These are phyloP conservation scores for Shinisaurus crocodilurus DNA, from an alignment of 2,113 vertebrate genomes.

Conservation along the genomic window DNA sequence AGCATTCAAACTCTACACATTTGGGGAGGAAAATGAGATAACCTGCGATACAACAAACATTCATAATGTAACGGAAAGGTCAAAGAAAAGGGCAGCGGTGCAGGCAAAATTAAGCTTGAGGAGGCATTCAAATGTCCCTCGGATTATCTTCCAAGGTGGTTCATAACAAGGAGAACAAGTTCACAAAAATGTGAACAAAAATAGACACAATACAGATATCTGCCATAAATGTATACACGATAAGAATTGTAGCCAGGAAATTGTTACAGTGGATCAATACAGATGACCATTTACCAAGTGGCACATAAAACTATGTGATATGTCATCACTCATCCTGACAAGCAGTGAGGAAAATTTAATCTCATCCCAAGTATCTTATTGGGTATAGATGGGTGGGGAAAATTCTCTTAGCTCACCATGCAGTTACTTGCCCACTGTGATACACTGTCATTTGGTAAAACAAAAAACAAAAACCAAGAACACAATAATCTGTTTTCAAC, in stretches of 20 bases:
- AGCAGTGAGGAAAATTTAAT: background rate
- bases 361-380: background rate
- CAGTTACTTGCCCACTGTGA: background rate
- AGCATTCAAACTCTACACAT: rapidly evolving
- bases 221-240: background rate
- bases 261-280: background rate
- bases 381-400: background rate
- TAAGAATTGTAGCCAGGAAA: background rate
- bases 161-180: background rate
- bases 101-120: background rate
- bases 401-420: background rate
- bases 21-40: background rate
- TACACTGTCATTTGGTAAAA: background rate
- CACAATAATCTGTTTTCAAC: background rate
- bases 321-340: background rate
- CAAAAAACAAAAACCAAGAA: background rate
- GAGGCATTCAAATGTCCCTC: background rate
- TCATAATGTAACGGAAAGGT: background rate
- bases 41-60: rapidly evolving
- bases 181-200: too few relatives aligned
- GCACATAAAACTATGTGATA: background rate
- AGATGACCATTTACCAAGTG: background rate
- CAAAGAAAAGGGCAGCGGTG: background rate
- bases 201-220: too few relatives aligned
- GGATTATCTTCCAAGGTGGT: background rate